Conservation (phyloP, 2,888 invertebrate genomes). For the Sarcophaga carnaria region DNA sequence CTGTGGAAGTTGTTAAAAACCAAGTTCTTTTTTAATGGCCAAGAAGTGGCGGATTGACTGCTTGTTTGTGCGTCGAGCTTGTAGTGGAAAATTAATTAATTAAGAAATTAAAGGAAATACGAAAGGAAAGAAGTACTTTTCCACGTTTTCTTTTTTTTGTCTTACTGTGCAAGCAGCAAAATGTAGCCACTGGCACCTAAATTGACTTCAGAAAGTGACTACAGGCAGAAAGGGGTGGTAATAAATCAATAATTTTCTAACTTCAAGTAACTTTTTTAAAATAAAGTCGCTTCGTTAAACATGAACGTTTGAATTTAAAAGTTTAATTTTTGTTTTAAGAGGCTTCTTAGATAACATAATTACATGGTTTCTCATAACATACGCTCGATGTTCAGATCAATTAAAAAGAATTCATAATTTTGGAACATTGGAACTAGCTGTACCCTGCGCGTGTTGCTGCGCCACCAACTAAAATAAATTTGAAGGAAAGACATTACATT, state of each 20-base stretch:
- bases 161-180: neutral
- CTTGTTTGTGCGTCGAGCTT: neutral
- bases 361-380: too few relatives aligned
- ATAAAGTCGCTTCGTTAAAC: too few relatives aligned
- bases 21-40: conserved; percentile 9
- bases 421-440: too few relatives aligned
- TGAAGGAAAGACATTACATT: too few relatives aligned
- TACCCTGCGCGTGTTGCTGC: too few relatives aligned
- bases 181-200: neutral
- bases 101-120: conserved; percentile 32
- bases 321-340: too few relatives aligned
- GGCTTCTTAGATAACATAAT: too few relatives aligned
- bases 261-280: too few relatives aligned
- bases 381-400: too few relatives aligned
- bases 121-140: conserved; percentile 1
- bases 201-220: neutral
- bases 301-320: too few relatives aligned
- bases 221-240: neutral
- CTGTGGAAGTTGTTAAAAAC: conserved; percentile 28
- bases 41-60: conserved; percentile 32
- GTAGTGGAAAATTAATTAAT: conserved; percentile 56
- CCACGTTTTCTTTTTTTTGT: neutral
- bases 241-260: neutral
- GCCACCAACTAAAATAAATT: too few relatives aligned
- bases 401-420: too few relatives aligned